These are phyloP conservation scores for Tamandua tetradactyla DNA, from an alignment of 2,797 vertebrate genomes.

Conservation along the genomic window DNA sequence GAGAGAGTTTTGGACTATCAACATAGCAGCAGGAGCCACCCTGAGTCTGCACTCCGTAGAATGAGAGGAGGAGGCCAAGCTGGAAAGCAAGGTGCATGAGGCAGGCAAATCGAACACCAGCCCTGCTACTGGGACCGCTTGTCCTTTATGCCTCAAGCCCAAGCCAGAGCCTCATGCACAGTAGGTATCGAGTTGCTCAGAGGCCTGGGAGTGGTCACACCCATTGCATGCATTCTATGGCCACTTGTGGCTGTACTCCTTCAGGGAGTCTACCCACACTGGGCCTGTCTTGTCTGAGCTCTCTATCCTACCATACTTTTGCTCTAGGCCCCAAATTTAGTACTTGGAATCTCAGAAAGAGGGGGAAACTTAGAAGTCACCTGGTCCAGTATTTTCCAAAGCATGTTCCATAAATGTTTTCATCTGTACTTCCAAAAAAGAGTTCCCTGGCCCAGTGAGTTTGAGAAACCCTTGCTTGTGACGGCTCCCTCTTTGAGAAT, in stretches of 20 bases:
- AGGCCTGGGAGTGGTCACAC: background rate
- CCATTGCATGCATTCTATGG: background rate
- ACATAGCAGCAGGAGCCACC: background rate
- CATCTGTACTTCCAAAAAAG: background rate
- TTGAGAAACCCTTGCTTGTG: background rate
- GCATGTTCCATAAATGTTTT: background rate
- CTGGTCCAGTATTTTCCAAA: background rate
- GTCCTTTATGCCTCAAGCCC: background rate
- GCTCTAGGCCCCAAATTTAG: background rate
- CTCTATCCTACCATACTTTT: no score
- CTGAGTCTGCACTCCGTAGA: background rate
- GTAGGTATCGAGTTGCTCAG: background rate
- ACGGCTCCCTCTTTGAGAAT: background rate
- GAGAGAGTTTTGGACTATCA: background rate
- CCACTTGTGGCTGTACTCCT: accelerated
- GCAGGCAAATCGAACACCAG: accelerated
- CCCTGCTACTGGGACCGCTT: background rate
- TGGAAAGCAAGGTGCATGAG: background rate
- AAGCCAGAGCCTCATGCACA: accelerated
- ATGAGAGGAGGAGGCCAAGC: background rate
- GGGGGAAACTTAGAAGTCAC: background rate
- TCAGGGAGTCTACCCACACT: no score
- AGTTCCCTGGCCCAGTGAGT: background rate
- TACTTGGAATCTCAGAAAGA: background rate
- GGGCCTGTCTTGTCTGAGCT: background rate